phyloP scores from a whole-genome alignment of 1,140 invertebrate genomes.

The Drosophila navojoa region DNA sequence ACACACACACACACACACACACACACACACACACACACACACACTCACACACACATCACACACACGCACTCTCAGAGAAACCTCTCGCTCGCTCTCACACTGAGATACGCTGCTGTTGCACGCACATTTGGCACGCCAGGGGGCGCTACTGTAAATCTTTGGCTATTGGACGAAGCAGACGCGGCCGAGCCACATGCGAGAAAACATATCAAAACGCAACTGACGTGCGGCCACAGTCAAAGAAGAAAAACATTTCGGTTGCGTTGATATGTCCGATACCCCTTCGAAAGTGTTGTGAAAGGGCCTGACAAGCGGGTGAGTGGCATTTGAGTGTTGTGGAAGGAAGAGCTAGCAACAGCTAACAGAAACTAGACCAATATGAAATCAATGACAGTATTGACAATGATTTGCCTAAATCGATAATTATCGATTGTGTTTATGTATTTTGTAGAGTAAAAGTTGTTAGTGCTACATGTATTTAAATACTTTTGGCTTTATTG shows the following conservation, averaged over 20 bases:
- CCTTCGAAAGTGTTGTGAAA: neutral
- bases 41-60: constrained; percentile 16
- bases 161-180: constrained; percentile 7
- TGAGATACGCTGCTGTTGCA: constrained; percentile 18
- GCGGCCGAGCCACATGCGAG: constrained; percentile 4
- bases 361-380: no score
- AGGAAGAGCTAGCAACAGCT: no score
- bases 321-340: no score
- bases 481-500: no score
- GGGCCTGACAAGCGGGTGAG: no score
- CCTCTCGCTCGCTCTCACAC: neutral
- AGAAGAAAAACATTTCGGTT: neutral
- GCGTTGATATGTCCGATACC: neutral
- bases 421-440: no score
- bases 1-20: no score
- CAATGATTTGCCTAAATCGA: no score
- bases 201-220: constrained; percentile 17
- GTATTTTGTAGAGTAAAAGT: no score
- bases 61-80: neutral
- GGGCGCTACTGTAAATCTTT: constrained; percentile 33
- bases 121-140: constrained; percentile 42
- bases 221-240: constrained; percentile 16
- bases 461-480: no score
- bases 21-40: constrained; percentile 33
- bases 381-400: no score